These are phyloP conservation scores for Drosophila seclusa DNA, from an alignment of 2,888 invertebrate genomes.

Conservation along the genomic window DNA sequence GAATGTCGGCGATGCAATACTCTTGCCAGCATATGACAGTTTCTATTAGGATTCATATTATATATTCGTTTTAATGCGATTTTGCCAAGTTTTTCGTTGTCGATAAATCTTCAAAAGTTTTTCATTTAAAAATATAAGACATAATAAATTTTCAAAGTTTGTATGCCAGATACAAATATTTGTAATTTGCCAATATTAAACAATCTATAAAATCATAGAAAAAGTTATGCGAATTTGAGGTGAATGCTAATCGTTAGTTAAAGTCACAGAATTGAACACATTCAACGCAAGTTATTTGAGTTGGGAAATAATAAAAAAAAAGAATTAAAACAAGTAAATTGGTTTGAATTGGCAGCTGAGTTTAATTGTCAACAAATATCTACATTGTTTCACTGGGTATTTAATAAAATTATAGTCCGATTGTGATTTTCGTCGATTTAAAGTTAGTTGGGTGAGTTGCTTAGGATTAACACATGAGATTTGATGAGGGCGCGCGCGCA, in stretches of 20 bases:
- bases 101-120: not conserved
- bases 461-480: not conserved
- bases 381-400: not conserved
- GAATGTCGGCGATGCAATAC: not conserved
- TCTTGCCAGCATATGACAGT: not conserved
- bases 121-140: not conserved
- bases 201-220: not conserved
- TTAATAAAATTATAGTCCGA: not conserved
- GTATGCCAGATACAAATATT: accelerated
- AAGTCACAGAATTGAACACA: not conserved
- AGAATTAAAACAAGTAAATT: not conserved
- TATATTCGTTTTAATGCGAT: not conserved
- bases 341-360: not conserved
- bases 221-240: not conserved
- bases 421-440: not conserved
- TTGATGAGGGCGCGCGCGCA: slow-evolving; percentile 18
- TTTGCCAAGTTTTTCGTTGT: not conserved
- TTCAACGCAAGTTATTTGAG: not conserved
- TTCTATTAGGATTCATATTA: not conserved
- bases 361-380: not conserved
- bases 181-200: not conserved
- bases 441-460: not conserved
- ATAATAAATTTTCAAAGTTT: not conserved
- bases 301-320: not conserved
- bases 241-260: not conserved